Evolutionary conservation across 1,140 invertebrate species (phyloP).

Genomic region (Bombus consobrinus): DNA sequence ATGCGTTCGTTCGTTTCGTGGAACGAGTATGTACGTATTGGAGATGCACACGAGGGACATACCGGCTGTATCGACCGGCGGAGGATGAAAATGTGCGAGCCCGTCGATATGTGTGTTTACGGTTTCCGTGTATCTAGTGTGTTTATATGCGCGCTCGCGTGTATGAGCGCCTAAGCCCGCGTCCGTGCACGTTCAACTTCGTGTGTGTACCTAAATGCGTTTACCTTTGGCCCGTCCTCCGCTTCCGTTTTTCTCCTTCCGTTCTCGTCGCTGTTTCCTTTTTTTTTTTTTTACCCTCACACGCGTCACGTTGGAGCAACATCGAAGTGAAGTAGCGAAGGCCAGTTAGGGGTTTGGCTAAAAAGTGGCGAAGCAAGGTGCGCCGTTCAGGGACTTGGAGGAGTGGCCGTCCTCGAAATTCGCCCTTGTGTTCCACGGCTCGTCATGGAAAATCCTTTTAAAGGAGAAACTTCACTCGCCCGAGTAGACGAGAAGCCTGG

Average conservation of each 20-base stretch:
- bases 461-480: too few species aligned
- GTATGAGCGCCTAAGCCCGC: background rate
- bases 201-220: slow-evolving; percentile 24
- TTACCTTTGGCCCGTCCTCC: background rate
- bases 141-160: background rate
- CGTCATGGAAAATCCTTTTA: too few species aligned
- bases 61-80: slow-evolving; percentile 21
- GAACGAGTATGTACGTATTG: background rate
- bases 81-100: slow-evolving; percentile 10
- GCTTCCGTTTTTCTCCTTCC: background rate
- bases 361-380: slow-evolving; percentile 3
- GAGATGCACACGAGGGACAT: background rate
- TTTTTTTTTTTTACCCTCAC: background rate
- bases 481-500: too few species aligned
- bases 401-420: slow-evolving; percentile 11
- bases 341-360: background rate
- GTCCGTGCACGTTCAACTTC: slow-evolving; percentile 7
- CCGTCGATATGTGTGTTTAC: slow-evolving; percentile 34
- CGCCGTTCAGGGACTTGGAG: too few species aligned
- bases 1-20: background rate
- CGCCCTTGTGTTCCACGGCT: background rate
- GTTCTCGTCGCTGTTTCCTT: too few species aligned
- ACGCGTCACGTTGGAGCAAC: background rate
- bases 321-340: background rate
- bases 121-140: slow-evolving; percentile 33